A percentile compares a stretch with the other conserved stretches of the same genome.
Conservation (phyloP, 2,113 vertebrate genomes). For the Podocnemis expansa region DNA sequence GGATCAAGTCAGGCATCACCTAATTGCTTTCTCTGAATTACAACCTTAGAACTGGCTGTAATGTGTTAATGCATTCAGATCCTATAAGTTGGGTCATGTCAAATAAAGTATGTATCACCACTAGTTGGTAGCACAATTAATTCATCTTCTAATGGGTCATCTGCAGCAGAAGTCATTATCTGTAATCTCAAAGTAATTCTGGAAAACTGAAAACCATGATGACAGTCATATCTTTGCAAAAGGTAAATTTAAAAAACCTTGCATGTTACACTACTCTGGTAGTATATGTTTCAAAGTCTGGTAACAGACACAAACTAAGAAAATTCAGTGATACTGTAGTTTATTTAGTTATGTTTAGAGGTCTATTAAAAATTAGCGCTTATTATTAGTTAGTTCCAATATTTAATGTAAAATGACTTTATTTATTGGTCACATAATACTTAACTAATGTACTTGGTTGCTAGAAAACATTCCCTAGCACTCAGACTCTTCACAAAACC, state of each 20-base stretch:
- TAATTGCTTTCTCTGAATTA: background rate
- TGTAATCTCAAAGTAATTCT: background rate
- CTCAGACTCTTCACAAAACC: background rate
- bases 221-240: background rate
- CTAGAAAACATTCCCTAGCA: background rate
- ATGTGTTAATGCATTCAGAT: background rate
- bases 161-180: background rate
- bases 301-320: background rate
- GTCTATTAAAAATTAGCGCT: background rate
- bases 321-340: background rate
- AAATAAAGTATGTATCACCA: background rate
- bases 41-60: background rate
- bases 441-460: background rate
- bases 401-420: background rate
- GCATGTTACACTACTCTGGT: background rate
- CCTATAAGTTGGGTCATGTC: background rate
- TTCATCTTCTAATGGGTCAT: background rate
- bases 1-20: background rate
- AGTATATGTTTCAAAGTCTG: background rate
- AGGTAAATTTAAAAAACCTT: background rate
- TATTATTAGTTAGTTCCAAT: background rate
- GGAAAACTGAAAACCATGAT: background rate
- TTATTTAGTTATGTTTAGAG: background rate
- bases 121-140: background rate
- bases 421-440: background rate